A percentile compares a stretch with the other conserved stretches of the same genome.
These are phyloP conservation scores for Scatophagus argus DNA, from an alignment of 2,113 vertebrate species.

Conservation along the genomic window DNA sequence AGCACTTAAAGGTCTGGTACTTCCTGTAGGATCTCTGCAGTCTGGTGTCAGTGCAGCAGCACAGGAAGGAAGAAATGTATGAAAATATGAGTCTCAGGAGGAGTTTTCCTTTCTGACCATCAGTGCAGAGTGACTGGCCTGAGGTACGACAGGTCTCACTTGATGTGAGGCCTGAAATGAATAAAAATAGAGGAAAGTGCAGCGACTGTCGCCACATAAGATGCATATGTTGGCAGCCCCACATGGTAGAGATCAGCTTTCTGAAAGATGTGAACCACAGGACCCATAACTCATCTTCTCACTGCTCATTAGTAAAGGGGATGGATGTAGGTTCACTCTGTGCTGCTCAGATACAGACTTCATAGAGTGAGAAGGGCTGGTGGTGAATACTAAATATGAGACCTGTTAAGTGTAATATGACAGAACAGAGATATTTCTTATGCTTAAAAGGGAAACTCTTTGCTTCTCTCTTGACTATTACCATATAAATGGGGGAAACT, in stretches of 20 bases:
- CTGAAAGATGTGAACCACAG: not conserved
- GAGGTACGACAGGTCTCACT: not conserved
- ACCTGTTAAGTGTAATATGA: no score
- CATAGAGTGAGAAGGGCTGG: not conserved
- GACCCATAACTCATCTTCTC: not conserved
- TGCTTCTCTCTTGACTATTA: not conserved
- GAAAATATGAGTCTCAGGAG: not conserved
- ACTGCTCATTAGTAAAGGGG: not conserved
- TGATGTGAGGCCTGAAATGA: not conserved
- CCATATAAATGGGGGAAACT: not conserved
- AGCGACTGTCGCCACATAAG: not conserved
- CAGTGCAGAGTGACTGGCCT: not conserved
- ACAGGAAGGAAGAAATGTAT: not conserved
- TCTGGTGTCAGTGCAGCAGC: not conserved
- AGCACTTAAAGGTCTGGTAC: not conserved
- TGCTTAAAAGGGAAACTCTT: not conserved
- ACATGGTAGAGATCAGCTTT: conserved; percentile 1
- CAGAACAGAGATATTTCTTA: not conserved
- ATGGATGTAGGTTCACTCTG: not conserved
- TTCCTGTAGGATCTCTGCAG: not conserved
- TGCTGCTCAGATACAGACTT: not conserved
- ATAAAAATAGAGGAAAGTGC: not conserved
- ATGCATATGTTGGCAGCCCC: not conserved
- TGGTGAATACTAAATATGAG: not conserved
- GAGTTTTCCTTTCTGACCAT: not conserved